These are phyloP conservation scores for Calameuta pallipes DNA, from an alignment of 2,888 invertebrate genomes.

Conservation along the genomic window DNA sequence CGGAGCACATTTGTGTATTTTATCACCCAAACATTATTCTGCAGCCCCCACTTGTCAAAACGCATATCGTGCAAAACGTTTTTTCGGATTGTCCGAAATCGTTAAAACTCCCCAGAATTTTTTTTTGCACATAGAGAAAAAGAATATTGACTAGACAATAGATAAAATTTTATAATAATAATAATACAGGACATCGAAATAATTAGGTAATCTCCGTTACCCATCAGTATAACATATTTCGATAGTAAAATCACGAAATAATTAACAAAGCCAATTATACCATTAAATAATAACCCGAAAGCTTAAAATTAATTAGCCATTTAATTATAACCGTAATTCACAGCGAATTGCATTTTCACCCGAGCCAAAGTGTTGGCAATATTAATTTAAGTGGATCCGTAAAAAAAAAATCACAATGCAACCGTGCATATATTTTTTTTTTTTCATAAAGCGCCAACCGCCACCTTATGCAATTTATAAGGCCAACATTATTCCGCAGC, in stretches of 20 bases:
- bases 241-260: neutral
- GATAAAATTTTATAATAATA: too few species aligned
- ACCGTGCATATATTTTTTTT: neutral
- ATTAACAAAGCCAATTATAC: neutral
- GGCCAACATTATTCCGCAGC: conserved; percentile 4
- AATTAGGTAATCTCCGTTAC: too few species aligned
- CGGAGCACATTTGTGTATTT: too few species aligned
- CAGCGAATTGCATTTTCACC: neutral
- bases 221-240: too few species aligned
- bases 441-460: neutral
- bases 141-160: too few species aligned
- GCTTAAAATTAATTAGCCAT: neutral
- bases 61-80: too few species aligned
- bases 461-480: conserved; percentile 6
- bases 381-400: neutral
- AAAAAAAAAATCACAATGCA: neutral
- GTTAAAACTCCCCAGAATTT: too few species aligned
- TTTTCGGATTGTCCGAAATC: too few species aligned
- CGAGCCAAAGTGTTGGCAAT: neutral
- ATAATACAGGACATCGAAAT: too few species aligned
- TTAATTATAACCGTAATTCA: neutral
- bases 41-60: too few species aligned
- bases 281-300: neutral
- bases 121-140: too few species aligned
- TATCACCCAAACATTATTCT: too few species aligned